Conservation (phyloP, 2,797 vertebrate species). For the Molossus alvarezi region DNA sequence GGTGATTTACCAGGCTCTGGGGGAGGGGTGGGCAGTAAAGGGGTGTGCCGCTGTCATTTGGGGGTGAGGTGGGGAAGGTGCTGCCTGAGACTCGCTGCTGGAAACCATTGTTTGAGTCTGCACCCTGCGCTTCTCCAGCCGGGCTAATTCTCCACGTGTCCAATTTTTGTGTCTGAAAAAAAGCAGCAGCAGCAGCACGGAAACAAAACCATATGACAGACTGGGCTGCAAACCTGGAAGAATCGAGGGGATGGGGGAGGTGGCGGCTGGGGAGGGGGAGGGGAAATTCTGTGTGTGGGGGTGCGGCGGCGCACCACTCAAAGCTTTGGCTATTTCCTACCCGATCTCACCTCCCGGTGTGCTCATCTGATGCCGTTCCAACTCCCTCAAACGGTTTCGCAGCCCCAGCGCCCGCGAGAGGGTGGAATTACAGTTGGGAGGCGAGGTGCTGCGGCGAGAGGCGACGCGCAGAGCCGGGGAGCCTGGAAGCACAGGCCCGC, state of each 20-base stretch:
- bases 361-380: conserved; percentile 39
- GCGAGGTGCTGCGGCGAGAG: not conserved
- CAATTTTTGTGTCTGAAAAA: conserved; percentile 84
- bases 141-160: conserved; percentile 82
- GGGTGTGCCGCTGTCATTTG: not conserved
- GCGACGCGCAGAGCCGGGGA: conserved; percentile 7
- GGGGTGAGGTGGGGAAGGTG: conserved; percentile 20
- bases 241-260: conserved; percentile 72
- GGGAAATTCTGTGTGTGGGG: conserved; percentile 32
- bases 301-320: not conserved
- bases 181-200: conserved; percentile 75
- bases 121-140: conserved; percentile 74
- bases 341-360: conserved; percentile 56
- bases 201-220: conserved; percentile 85
- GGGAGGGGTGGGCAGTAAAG: not conserved
- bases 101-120: conserved; percentile 80
- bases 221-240: conserved; percentile 82
- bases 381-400: conserved; percentile 57
- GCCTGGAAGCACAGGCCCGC: conserved; percentile 47
- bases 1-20: not conserved
- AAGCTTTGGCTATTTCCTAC: conserved; percentile 67
- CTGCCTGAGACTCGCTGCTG: conserved; percentile 26
- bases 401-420: not conserved
- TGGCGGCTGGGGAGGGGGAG: conserved; percentile 69
- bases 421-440: conserved; percentile 60